A percentile compares a stretch with the other conserved stretches of the same genome.
Evolutionary conservation across 2,888 invertebrate species (phyloP).

Genomic region (Augochlorella aurata): DNA sequence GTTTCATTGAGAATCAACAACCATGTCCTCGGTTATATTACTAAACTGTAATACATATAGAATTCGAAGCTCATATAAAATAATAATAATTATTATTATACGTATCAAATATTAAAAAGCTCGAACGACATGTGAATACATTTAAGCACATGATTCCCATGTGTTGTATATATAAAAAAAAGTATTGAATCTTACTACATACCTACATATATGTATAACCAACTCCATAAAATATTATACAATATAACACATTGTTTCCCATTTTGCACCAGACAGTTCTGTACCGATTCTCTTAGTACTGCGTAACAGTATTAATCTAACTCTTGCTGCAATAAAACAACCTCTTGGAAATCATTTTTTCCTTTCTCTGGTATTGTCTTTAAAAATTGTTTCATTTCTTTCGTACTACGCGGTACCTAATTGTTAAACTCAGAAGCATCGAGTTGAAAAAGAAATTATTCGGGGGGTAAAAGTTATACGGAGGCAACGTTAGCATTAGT

Average conservation of each 20-base stretch:
- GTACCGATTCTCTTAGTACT: slow-evolving; percentile 52
- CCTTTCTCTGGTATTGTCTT: slow-evolving; percentile 63
- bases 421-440: slow-evolving; percentile 66
- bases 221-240: slow-evolving; percentile 59
- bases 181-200: slow-evolving; percentile 53
- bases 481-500: slow-evolving; percentile 70
- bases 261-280: slow-evolving; percentile 51
- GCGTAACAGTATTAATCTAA: slow-evolving; percentile 56
- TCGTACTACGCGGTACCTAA: slow-evolving; percentile 55
- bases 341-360: slow-evolving; percentile 63
- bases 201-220: slow-evolving; percentile 58
- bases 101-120: slow-evolving; percentile 52
- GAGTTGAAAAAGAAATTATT: slow-evolving; percentile 46
- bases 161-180: slow-evolving; percentile 45
- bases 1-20: slow-evolving; percentile 45
- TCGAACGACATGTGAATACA: slow-evolving; percentile 42
- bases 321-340: slow-evolving; percentile 56
- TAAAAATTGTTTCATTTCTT: slow-evolving; percentile 40
- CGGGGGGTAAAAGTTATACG: slow-evolving; percentile 56
- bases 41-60: slow-evolving; percentile 43
- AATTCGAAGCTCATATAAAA: slow-evolving; percentile 49
- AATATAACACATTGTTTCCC: slow-evolving; percentile 54
- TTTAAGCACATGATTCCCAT: slow-evolving; percentile 39
- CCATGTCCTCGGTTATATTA: slow-evolving; percentile 46
- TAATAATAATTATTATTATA: slow-evolving; percentile 30